Percentiles rank a stretch among this genome's conserved stretches.
Evolutionary conservation across 2,113 vertebrate species (phyloP).

Genomic region (Ceyx cyanopectus): DNA sequence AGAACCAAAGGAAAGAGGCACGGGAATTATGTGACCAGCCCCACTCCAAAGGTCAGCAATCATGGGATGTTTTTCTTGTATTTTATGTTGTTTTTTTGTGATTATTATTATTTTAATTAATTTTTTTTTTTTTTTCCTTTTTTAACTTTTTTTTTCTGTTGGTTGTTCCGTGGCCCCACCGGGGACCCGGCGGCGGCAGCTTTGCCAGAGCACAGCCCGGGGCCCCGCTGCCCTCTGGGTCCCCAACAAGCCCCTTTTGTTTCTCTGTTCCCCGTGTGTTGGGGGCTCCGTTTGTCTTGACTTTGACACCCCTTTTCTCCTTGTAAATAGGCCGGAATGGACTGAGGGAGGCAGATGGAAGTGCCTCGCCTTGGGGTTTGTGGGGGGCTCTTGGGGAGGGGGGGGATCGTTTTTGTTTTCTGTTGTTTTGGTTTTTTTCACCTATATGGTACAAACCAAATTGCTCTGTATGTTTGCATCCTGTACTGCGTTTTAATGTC

Average conservation of each 20-base stretch:
- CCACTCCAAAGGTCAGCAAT: neutral
- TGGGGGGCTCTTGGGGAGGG: neutral
- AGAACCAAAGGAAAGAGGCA: conserved; percentile 9
- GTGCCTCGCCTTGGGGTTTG: neutral
- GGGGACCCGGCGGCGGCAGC: neutral
- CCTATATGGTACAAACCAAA: neutral
- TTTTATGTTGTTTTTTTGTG: no score
- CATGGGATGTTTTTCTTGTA: neutral
- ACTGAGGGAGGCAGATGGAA: neutral
- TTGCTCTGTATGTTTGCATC: conserved; percentile 59
- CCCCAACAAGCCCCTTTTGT: neutral
- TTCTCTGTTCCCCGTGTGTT: neutral
- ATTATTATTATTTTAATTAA: neutral
- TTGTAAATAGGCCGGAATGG: conserved; percentile 32
- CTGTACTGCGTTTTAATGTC: conserved; percentile 63
- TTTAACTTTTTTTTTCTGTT: no score
- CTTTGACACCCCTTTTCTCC: conserved; percentile 2
- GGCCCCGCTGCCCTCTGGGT: neutral
- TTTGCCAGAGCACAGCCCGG: neutral
- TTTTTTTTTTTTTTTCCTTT: no score
- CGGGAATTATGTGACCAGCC: neutral
- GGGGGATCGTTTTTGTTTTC: neutral
- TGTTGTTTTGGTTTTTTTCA: neutral
- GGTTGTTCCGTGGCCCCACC: neutral
- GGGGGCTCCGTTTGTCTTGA: neutral